Base-by-base conservation (phyloP, 2,113 vertebrate genomes). In the Burhinus bistriatus region DNA sequence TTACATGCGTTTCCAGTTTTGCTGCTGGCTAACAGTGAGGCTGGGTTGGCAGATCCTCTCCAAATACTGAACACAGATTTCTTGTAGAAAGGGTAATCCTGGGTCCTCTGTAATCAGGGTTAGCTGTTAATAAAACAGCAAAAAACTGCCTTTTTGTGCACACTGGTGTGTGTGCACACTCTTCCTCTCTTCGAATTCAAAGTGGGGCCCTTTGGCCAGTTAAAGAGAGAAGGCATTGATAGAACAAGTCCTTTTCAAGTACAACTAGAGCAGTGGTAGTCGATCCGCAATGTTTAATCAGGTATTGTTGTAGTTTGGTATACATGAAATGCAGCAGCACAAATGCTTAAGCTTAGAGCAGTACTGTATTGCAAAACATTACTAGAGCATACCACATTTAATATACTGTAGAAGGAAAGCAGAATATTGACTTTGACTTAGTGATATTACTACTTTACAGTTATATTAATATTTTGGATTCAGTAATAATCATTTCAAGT, bases 21-120 rank as follows among this genome's bases (percentile, higher is more conserved):
- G 95, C 96, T 97, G 93, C 97, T 97, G 96, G 95, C 90, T 91
- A 54, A 96, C 95, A 25, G 89, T 23, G 78, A 94, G 95, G 88
- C 78, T 91, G 96, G 97, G 87, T 75, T 55, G 76, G 89, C 95
- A 93, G 92, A 93, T 95, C 92, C 70, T 89, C 92, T 45, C 83
- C 93, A 52, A 87, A 89, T 44, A 45, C 89, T 42, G 91, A 95
- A 79, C 73, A 5, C 65, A 69, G 83, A 87, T 93, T 90, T 87
- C 85, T 92, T 79, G 85, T 95, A 95, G 92, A 87, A 91, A 54
- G 95, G 94, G 95, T 88, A 84, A 93, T 94, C 83, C 93, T 87
- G 96, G 82, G 83, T 92, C 86, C 91, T 97, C 94, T 92, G 62
- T 93, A 82, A 84, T 96, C 97, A 91, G 96, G 96, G 96, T 92